These are phyloP conservation scores for Felis chaus DNA, from an alignment of 2,113 vertebrate species.

Conservation along the genomic window DNA sequence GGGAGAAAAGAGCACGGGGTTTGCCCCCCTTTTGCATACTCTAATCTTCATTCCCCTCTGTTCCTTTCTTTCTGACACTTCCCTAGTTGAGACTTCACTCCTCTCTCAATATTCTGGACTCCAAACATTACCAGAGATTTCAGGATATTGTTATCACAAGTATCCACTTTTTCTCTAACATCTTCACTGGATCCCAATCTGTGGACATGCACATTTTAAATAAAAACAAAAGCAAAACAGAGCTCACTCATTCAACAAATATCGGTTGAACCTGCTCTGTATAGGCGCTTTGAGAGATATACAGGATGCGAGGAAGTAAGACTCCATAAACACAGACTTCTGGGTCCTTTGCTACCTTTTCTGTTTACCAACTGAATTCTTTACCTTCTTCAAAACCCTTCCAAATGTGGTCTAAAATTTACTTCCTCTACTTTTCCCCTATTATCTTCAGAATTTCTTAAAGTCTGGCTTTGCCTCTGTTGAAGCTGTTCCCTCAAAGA, in stretches of 20 bases:
- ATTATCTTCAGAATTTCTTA: not conserved
- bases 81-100: not conserved
- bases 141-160: not conserved
- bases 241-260: not conserved
- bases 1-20: not conserved
- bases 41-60: not conserved
- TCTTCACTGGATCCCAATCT: not conserved
- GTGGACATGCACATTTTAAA: not conserved
- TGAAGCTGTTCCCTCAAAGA: not conserved
- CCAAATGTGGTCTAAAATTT: not conserved
- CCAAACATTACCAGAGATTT: not conserved
- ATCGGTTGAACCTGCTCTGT: not conserved
- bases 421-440: not conserved
- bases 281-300: not conserved
- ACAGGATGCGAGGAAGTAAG: not conserved
- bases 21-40: not conserved
- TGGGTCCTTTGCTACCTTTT: not conserved
- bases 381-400: constrained; percentile 1
- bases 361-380: not conserved
- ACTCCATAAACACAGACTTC: not conserved
- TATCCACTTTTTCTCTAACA: not conserved
- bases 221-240: not conserved
- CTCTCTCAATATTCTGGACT: not conserved
- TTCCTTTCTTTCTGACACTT: not conserved
- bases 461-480: not conserved